Conservation (phyloP, 92 coral and sea anemone genomes). For the Plumapathes pennacea region DNA sequence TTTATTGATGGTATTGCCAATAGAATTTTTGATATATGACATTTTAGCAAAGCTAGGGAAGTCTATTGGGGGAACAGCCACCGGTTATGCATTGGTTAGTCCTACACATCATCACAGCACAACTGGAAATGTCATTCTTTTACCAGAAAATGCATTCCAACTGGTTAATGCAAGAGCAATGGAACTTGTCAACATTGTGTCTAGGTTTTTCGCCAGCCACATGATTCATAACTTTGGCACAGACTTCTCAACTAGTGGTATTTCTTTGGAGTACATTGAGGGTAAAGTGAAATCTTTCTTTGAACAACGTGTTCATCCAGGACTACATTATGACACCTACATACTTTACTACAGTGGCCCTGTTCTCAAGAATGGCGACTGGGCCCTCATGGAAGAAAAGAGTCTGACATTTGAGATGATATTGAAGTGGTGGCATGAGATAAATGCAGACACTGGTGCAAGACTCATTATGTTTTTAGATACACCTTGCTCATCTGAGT, state of each 20-base stretch:
- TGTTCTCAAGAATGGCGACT: constrained; percentile 78
- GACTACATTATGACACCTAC: constrained; percentile 89
- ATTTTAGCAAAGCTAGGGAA: constrained; percentile 88
- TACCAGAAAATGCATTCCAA: constrained; percentile 81
- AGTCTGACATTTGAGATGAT: constrained; percentile 69
- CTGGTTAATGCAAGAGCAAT: constrained; percentile 74
- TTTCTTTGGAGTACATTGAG: constrained; percentile 69
- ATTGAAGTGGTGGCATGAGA: constrained; percentile 78
- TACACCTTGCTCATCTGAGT: constrained; percentile 85
- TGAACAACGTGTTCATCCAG: constrained; percentile 84
- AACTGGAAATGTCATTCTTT: constrained; percentile 63
- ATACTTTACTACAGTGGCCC: constrained; percentile 95
- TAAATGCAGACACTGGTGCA: constrained; percentile 70
- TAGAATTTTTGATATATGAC: constrained; percentile 80
- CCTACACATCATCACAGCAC: constrained; percentile 86
- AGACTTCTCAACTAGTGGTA: constrained; percentile 92
- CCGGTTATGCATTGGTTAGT: constrained; percentile 92
- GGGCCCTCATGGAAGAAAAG: constrained; percentile 87
- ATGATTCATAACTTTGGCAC: constrained; percentile 96
- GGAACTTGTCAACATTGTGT: constrained; percentile 73
- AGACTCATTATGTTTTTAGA: constrained; percentile 80
- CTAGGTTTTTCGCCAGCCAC: constrained; percentile 86
- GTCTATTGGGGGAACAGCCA: constrained; percentile 97
- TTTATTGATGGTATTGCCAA: constrained; percentile 78
- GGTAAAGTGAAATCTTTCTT: constrained; percentile 80